A percentile compares a stretch with the other conserved stretches of the same genome.
phyloP scores from a whole-genome alignment of 1,140 invertebrate species.

The Pemphigus obesinymphae region DNA sequence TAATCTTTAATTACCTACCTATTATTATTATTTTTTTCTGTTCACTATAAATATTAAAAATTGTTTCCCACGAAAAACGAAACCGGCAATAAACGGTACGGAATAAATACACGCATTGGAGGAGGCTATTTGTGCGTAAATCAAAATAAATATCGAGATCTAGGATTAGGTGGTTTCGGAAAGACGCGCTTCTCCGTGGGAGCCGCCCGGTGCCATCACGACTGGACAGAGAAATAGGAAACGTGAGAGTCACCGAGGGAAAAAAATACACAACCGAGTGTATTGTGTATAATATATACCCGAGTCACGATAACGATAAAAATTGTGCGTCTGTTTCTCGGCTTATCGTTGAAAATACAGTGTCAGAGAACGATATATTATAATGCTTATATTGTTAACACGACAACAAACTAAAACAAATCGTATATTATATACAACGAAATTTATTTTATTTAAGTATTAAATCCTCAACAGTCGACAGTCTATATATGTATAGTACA shows the following conservation, averaged over 20 bases:
- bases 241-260: slow-evolving; percentile 6
- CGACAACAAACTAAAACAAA: neutral
- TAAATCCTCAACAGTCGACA: neutral
- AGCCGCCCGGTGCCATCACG: slow-evolving; percentile 13
- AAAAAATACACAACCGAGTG: neutral
- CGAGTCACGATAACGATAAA: slow-evolving; percentile 14
- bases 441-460: too few relatives aligned
- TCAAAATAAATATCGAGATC: slow-evolving; percentile 5
- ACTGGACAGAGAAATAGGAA: neutral
- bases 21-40: neutral
- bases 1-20: neutral
- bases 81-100: neutral
- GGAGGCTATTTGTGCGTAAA: neutral
- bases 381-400: neutral
- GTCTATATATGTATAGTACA: too few relatives aligned
- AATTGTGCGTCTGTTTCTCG: neutral
- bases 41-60: neutral
- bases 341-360: slow-evolving; percentile 8
- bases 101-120: neutral
- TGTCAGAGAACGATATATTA: neutral
- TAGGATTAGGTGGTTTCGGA: neutral
- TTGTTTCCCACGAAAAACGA: slow-evolving; percentile 2
- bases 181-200: slow-evolving; percentile 9
- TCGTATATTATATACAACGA: neutral
- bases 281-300: neutral